These are phyloP conservation scores for Holcopasites calliopsidis DNA, from an alignment of 1,140 invertebrate species.

Conservation along the genomic window DNA sequence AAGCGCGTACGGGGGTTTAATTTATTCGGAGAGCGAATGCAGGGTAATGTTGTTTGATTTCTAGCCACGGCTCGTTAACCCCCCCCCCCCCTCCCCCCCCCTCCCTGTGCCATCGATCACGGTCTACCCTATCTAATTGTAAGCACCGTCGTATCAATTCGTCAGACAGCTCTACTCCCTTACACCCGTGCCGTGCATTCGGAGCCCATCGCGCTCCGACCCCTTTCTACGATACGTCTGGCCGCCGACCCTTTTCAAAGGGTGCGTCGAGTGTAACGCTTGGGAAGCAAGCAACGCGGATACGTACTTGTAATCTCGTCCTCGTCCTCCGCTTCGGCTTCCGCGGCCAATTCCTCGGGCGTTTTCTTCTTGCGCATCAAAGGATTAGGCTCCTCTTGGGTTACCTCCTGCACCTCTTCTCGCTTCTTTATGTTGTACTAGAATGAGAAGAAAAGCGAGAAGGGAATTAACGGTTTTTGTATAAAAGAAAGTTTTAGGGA, in stretches of 20 bases:
- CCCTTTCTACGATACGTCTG: neutral
- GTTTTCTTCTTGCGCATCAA: constrained; percentile 98
- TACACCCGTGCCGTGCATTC: neutral
- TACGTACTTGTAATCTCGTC: constrained; percentile 98
- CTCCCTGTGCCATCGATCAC: no score
- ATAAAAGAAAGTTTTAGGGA: neutral
- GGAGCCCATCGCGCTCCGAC: neutral
- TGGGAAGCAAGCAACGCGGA: no score
- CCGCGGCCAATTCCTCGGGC: constrained; percentile 96
- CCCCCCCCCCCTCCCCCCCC: no score
- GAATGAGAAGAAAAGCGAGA: constrained; percentile 65
- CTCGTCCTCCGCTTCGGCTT: constrained; percentile 95
- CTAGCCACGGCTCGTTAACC: constrained; percentile 64
- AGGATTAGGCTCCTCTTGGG: constrained; percentile 91
- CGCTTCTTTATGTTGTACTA: constrained; percentile 99
- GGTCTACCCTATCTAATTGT: constrained; percentile 8
- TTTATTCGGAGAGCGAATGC: constrained; percentile 11
- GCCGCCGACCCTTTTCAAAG: neutral
- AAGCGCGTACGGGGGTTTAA: constrained; percentile 23
- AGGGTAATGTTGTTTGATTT: constrained; percentile 56
- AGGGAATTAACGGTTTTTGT: neutral
- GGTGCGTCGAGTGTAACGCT: neutral
- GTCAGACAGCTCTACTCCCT: constrained; percentile 8
- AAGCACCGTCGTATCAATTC: constrained; percentile 31
- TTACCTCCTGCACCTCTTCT: constrained; percentile 91